These are phyloP conservation scores for Pterocles burchelli DNA, from an alignment of 2,113 vertebrate genomes.

Conservation along the genomic window DNA sequence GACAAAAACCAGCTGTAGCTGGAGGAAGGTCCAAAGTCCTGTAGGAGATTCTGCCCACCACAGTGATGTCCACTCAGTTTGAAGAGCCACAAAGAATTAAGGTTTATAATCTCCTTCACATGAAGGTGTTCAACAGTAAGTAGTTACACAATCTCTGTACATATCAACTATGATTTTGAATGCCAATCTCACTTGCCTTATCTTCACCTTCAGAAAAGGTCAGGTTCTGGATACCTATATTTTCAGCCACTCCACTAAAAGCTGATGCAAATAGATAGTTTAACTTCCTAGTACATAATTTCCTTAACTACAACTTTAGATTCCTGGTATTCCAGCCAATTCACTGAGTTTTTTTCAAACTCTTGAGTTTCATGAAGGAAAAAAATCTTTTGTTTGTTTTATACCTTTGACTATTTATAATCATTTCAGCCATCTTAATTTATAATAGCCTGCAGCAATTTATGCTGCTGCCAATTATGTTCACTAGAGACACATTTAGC, in stretches of 20 bases:
- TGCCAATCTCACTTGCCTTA: neutral
- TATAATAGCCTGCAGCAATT: slow-evolving; percentile 9
- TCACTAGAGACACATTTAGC: neutral
- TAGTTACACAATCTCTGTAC: neutral
- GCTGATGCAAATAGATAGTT: neutral
- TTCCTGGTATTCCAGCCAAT: neutral
- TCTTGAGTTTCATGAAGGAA: neutral
- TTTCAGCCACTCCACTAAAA: neutral
- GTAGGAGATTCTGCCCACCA: neutral
- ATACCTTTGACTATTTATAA: slow-evolving; percentile 9
- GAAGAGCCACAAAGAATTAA: neutral
- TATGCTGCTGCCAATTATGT: neutral
- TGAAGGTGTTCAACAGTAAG: neutral
- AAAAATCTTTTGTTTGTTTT: neutral
- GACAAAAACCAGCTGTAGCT: neutral
- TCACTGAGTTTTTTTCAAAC: neutral
- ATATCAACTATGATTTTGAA: neutral
- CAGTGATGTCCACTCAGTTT: neutral
- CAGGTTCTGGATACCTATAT: neutral
- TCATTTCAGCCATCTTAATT: neutral
- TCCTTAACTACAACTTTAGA: neutral
- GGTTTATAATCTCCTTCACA: neutral
- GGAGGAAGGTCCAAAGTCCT: neutral
- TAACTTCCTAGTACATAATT: neutral
- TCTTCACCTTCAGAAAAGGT: neutral